Conservation (phyloP, 2,797 vertebrate species). For the Morus bassanus region DNA sequence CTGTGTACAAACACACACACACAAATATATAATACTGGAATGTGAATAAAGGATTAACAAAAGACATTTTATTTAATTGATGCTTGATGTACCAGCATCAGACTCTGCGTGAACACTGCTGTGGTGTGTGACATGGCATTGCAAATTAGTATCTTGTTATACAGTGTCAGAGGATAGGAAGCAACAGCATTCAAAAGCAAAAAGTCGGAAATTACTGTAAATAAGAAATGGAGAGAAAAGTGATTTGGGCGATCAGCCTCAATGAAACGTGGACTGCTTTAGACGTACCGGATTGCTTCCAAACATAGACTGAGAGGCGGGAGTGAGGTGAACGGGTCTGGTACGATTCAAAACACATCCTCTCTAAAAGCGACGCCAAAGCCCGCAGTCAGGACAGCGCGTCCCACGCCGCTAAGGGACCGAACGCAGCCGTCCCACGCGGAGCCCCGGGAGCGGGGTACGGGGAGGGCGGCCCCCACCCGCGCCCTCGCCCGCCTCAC, state of each 20-base stretch:
- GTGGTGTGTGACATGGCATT: background rate
- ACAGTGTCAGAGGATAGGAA: background rate
- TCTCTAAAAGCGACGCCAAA: too few relatives aligned
- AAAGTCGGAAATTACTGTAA: background rate
- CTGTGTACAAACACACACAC: background rate
- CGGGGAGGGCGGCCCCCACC: too few relatives aligned
- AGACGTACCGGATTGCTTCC: background rate
- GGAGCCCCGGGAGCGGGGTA: too few relatives aligned
- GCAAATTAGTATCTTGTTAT: background rate
- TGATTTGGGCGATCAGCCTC: background rate
- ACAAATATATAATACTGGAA: background rate
- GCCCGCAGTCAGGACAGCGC: accelerated
- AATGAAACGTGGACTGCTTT: background rate
- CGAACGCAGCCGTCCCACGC: too few relatives aligned
- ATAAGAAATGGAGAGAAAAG: background rate
- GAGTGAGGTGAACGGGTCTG: background rate
- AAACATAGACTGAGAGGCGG: background rate
- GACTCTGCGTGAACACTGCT: background rate
- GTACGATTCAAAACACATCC: background rate
- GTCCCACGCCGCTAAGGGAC: accelerated
- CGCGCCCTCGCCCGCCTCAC: background rate
- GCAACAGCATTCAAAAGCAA: background rate
- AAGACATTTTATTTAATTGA: background rate
- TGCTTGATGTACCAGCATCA: background rate
- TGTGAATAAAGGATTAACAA: background rate